Conservation (phyloP, 2,113 vertebrate genomes). For the Halichoeres trimaculatus region DNA sequence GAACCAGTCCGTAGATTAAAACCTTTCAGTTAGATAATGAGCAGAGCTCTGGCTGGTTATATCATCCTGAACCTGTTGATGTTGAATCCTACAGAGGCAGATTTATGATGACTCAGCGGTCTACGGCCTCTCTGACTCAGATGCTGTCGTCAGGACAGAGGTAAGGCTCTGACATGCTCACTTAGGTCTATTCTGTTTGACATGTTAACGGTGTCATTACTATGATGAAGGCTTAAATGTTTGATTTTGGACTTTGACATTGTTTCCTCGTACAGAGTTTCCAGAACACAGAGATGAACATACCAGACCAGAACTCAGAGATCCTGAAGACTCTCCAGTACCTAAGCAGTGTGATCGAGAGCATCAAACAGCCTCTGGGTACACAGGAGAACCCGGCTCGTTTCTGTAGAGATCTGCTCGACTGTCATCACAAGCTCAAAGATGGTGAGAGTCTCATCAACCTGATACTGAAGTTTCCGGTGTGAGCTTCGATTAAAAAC, state of each 20-base stretch:
- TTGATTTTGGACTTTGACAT: background rate
- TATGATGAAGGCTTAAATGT: background rate
- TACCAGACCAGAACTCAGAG: constrained; percentile 87
- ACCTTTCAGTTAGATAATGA: constrained; percentile 39
- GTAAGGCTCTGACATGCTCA: constrained; percentile 74
- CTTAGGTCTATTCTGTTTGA: background rate
- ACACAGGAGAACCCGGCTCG: constrained; percentile 93
- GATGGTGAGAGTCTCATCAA: constrained; percentile 86
- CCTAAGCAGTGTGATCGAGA: constrained; percentile 91
- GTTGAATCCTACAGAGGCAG: constrained; percentile 84
- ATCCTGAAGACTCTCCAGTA: constrained; percentile 93
- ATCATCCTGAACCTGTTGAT: constrained; percentile 40
- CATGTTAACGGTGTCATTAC: background rate
- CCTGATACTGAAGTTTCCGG: background rate
- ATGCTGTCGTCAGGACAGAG: constrained; percentile 86
- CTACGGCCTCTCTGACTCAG: constrained; percentile 84
- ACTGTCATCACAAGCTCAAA: constrained; percentile 88
- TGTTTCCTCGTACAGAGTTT: constrained; percentile 84
- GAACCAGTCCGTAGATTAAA: constrained; percentile 25
- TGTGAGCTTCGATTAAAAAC: background rate
- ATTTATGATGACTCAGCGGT: constrained; percentile 86
- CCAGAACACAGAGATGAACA: constrained; percentile 90
- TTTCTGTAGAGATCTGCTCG: constrained; percentile 93
- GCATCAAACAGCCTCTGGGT: constrained; percentile 93
- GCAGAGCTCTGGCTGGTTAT: constrained; percentile 12